Conservation (phyloP, 2,113 vertebrate genomes). For the Marcusenius ussheri region DNA sequence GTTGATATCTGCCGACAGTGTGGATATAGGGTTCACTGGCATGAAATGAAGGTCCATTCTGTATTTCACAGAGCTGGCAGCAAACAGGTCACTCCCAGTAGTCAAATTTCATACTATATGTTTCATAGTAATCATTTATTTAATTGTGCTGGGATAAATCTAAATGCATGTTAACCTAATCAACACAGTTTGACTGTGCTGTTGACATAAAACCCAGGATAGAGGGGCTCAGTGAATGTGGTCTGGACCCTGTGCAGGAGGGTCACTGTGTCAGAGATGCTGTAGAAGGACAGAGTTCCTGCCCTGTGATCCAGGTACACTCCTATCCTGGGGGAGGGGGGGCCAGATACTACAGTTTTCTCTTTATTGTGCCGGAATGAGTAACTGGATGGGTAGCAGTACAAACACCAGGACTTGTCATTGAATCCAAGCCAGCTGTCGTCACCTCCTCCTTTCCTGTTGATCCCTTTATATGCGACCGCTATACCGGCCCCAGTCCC, state of each 20-base stretch:
- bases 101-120: neutral
- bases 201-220: constrained; percentile 13
- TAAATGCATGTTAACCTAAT: neutral
- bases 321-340: neutral
- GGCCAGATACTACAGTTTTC: neutral
- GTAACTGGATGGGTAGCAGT: neutral
- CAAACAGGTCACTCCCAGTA: neutral
- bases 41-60: neutral
- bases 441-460: neutral
- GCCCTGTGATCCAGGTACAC: neutral
- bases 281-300: constrained; percentile 22
- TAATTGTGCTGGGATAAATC: neutral
- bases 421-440: neutral
- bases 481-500: neutral
- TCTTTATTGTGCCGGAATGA: neutral
- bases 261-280: constrained; percentile 31
- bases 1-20: no score
- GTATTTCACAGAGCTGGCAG: neutral
- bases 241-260: constrained; percentile 30
- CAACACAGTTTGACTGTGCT: neutral
- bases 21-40: neutral
- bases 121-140: neutral
- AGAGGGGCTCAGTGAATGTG: constrained; percentile 32
- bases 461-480: no score
- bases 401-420: neutral